Evolutionary conservation across 2,888 invertebrate genomes (phyloP).

Genomic region (Blastobasis lacticolella): DNA sequence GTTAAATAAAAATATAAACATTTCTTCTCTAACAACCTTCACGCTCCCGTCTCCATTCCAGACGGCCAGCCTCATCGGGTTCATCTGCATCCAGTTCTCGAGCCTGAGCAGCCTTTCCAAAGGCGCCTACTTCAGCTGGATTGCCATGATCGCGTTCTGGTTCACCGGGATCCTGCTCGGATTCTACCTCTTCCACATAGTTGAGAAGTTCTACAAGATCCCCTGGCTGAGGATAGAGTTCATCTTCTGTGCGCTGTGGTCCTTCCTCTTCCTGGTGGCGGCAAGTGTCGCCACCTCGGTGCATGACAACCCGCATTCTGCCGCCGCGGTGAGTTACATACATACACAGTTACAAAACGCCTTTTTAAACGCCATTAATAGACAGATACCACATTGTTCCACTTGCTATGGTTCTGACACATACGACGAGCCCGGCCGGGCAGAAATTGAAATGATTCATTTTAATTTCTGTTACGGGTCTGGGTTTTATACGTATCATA

Average conservation of each 20-base stretch:
- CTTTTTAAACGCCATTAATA: too few relatives aligned
- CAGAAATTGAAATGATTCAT: too few relatives aligned
- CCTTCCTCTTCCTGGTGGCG: conserved; percentile 83
- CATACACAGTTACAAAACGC: too few relatives aligned
- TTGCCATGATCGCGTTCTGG: conserved; percentile 90
- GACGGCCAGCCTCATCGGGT: conserved; percentile 82
- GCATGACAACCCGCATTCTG: conserved; percentile 74
- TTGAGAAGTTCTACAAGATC: conserved; percentile 88
- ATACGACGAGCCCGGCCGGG: too few relatives aligned
- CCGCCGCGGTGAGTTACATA: conserved; percentile 80
- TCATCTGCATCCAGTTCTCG: conserved; percentile 84
- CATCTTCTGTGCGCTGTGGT: conserved; percentile 82
- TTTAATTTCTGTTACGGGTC: too few relatives aligned
- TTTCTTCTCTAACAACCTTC: too few relatives aligned
- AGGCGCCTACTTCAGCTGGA: conserved; percentile 83
- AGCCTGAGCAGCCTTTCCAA: conserved; percentile 63
- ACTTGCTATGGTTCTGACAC: too few relatives aligned
- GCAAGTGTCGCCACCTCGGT: conserved; percentile 79
- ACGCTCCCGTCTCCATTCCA: conserved; percentile 29
- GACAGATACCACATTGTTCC: too few relatives aligned
- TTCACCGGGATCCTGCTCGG: conserved; percentile 85
- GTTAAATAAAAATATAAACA: too few relatives aligned
- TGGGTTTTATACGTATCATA: too few relatives aligned
- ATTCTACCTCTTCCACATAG: conserved; percentile 88
- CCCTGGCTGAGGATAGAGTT: conserved; percentile 92